These are phyloP conservation scores for Phodopus roborovskii DNA, from an alignment of 2,113 vertebrate species.

Conservation along the genomic window DNA sequence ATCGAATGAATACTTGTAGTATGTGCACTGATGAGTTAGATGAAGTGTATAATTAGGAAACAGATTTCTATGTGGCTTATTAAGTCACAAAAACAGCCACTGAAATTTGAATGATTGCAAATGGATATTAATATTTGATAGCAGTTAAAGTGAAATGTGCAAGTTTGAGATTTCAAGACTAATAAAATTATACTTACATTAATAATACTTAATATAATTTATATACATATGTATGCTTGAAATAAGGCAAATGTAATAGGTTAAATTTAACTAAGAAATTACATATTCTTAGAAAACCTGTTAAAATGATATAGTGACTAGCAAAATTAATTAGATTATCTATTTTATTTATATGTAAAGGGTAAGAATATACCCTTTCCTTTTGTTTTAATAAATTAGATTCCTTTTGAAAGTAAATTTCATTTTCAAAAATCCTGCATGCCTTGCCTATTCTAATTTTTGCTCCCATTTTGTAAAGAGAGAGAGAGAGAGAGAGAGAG, in stretches of 20 bases:
- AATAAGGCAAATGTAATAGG: neutral
- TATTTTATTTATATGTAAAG: neutral
- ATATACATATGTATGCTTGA: neutral
- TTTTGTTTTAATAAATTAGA: neutral
- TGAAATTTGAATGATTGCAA: constrained; percentile 60
- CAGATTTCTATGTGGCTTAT: constrained; percentile 64
- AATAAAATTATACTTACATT: neutral
- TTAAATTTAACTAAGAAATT: neutral
- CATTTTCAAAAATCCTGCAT: neutral
- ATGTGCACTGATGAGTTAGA: constrained; percentile 61
- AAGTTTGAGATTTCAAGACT: constrained; percentile 33
- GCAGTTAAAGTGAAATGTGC: neutral
- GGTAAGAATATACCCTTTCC: neutral
- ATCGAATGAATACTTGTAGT: constrained; percentile 54
- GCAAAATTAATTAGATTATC: neutral
- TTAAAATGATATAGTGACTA: neutral
- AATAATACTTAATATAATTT: neutral
- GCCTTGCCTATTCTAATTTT: neutral
- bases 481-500: no score
- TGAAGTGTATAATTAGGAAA: constrained; percentile 72
- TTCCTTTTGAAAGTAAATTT: neutral
- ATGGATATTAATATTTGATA: constrained; percentile 26
- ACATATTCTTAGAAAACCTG: neutral
- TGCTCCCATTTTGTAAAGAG: neutral
- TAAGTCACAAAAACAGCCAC: constrained; percentile 49